phyloP scores from a whole-genome alignment of 1,140 invertebrate genomes.

The Caligus rogercresseyi region DNA sequence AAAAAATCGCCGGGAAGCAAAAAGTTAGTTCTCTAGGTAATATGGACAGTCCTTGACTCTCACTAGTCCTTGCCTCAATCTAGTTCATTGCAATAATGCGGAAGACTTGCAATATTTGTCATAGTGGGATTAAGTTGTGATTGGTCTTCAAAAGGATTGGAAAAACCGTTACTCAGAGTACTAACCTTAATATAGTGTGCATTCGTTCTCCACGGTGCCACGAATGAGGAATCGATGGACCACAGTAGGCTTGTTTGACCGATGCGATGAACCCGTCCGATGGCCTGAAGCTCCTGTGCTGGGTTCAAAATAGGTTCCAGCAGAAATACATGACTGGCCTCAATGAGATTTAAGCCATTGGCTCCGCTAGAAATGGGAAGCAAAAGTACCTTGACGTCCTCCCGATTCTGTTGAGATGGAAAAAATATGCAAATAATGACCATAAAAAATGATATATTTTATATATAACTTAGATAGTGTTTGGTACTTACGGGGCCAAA shows the following conservation, averaged over 20 bases:
- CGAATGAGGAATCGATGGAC: constrained; percentile 42
- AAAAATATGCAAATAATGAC: no score
- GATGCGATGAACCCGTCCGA: constrained; percentile 56
- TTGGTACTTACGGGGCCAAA: no score
- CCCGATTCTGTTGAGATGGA: constrained; percentile 27
- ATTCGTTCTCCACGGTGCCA: constrained; percentile 52
- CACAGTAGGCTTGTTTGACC: constrained; percentile 46
- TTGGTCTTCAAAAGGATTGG: no score
- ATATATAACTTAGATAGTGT: no score
- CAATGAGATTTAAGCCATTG: constrained; percentile 58
- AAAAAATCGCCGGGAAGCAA: no score
- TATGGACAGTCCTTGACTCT: no score
- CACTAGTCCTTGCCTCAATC: no score
- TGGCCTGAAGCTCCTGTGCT: constrained; percentile 53
- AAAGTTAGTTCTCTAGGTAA: no score
- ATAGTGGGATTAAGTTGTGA: no score
- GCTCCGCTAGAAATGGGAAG: constrained; percentile 46
- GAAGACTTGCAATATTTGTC: no score
- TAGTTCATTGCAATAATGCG: no score
- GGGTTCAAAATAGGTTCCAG: constrained; percentile 55
- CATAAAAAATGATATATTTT: no score
- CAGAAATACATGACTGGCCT: constrained; percentile 57
- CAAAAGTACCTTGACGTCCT: constrained; percentile 42
- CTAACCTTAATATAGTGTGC: constrained; percentile 27
- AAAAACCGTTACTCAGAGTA: neutral